Conservation (phyloP, 1,140 invertebrate genomes). For the Trichomalopsis sarcophagae region DNA sequence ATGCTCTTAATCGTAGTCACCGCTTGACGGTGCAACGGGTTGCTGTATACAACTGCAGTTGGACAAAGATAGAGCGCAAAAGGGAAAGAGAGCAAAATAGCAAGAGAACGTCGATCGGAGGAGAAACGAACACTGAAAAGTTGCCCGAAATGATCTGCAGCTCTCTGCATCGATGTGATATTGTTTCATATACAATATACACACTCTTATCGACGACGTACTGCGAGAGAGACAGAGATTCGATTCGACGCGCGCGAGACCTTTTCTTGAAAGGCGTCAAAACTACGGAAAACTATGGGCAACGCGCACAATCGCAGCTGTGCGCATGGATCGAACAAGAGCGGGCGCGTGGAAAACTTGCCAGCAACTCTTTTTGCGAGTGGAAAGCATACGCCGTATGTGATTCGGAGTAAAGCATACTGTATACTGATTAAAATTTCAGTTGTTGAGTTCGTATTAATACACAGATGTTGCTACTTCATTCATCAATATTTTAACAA, state of each 20-base stretch:
- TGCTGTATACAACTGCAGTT: not conserved
- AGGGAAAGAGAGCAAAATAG: not conserved
- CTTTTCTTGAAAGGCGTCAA: not conserved
- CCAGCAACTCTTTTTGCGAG: not conserved
- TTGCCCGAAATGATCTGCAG: not conserved
- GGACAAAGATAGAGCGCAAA: not conserved
- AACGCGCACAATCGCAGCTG: not conserved
- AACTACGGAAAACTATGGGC: not conserved
- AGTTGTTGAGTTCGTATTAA: too few relatives aligned
- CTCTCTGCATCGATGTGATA: not conserved
- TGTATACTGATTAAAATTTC: too few relatives aligned
- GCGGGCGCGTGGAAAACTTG: not conserved
- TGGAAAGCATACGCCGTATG: too few relatives aligned
- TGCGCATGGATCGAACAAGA: not conserved
- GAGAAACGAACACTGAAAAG: not conserved
- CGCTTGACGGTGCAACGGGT: not conserved
- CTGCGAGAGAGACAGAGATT: not conserved
- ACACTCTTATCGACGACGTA: too few relatives aligned
- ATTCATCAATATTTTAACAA: too few relatives aligned
- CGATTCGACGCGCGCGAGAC: not conserved
- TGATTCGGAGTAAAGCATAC: too few relatives aligned
- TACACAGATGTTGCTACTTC: too few relatives aligned
- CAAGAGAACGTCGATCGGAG: not conserved
- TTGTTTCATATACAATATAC: too few relatives aligned
- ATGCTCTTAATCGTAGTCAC: slow-evolving; percentile 3